phyloP scores from a whole-genome alignment of 2,888 invertebrate species.

The Cheilosia vulpina region DNA sequence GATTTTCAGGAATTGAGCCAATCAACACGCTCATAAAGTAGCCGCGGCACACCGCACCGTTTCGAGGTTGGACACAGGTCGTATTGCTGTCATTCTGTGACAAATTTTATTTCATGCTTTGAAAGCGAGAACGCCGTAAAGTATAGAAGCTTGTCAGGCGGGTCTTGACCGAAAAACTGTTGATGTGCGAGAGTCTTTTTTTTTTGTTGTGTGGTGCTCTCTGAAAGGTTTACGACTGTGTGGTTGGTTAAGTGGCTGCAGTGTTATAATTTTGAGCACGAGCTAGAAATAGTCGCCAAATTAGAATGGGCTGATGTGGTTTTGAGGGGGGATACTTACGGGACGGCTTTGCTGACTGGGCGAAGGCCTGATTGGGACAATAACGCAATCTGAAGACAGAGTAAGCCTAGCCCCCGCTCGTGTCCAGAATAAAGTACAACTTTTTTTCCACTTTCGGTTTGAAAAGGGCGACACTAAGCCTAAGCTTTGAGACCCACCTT shows the following conservation, averaged over 20 bases:
- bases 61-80: constrained; percentile 61
- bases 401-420: no score
- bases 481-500: no score
- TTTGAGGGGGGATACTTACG: no score
- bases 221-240: constrained; percentile 62
- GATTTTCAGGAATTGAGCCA: constrained; percentile 66
- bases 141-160: constrained; percentile 23
- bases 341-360: no score
- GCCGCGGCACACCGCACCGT: constrained; percentile 35
- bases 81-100: constrained; percentile 70
- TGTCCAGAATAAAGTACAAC: no score
- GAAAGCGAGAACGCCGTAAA: constrained; percentile 56
- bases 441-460: no score
- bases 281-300: neutral
- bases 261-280: neutral
- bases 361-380: neutral
- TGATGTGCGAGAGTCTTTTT: constrained; percentile 25
- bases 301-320: no score
- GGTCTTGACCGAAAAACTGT: constrained; percentile 20
- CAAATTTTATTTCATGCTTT: constrained; percentile 69
- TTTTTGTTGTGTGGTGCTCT: no score
- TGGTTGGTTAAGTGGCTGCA: constrained; percentile 57
- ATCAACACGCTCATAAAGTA: constrained; percentile 66
- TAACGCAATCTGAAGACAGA: neutral
- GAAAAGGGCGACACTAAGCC: no score